A percentile compares a stretch with the other conserved stretches of the same genome.
Evolutionary conservation across 2,888 invertebrate species (phyloP).

Genomic region (Meiosimyza decipiens): DNA sequence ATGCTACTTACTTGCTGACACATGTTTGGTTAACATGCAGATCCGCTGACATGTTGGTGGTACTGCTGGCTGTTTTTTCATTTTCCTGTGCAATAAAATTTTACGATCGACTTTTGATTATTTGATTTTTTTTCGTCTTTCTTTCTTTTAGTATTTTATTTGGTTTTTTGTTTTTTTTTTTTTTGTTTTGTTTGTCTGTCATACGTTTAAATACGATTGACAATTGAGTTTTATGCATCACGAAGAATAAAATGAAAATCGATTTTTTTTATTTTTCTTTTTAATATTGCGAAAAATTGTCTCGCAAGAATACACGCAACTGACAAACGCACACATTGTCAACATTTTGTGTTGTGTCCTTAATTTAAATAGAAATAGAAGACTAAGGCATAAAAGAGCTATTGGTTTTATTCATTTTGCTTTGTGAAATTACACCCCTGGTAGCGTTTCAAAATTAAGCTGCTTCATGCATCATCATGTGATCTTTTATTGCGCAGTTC

Average conservation of each 20-base stretch:
- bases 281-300: not conserved
- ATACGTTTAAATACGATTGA: constrained; percentile 5
- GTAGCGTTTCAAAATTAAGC: too few relatives aligned
- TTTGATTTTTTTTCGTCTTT: constrained; percentile 26
- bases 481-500: too few relatives aligned
- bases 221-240: constrained; percentile 14
- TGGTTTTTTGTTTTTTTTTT: not conserved
- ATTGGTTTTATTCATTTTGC: too few relatives aligned
- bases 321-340: too few relatives aligned
- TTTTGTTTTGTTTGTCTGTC: not conserved
- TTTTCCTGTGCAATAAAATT: constrained; percentile 35
- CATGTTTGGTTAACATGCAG: constrained; percentile 8
- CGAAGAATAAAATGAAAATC: constrained; percentile 1
- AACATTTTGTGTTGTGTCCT: too few relatives aligned
- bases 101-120: constrained; percentile 40
- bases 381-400: too few relatives aligned
- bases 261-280: not conserved
- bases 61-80: not conserved
- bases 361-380: too few relatives aligned
- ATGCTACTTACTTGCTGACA: not conserved
- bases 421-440: too few relatives aligned
- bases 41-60: constrained; percentile 5
- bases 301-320: too few relatives aligned
- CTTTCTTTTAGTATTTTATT: not conserved
- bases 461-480: too few relatives aligned